These are phyloP conservation scores for Pelosia muscerda DNA, from an alignment of 2,888 invertebrate genomes.

Conservation along the genomic window DNA sequence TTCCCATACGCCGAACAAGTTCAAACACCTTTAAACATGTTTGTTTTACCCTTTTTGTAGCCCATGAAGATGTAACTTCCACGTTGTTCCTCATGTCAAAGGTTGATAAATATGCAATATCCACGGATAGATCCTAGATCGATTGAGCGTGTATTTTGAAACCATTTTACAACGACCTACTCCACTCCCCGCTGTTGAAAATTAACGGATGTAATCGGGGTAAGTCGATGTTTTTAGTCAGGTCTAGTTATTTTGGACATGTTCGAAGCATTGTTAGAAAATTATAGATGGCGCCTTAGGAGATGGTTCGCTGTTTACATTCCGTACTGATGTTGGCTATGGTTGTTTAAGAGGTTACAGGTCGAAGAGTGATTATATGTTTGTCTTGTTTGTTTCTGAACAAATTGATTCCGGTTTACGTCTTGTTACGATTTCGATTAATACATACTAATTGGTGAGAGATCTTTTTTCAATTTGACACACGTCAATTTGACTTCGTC, in stretches of 20 bases:
- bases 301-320: slow-evolving; percentile 85
- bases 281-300: slow-evolving; percentile 86
- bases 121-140: slow-evolving; percentile 79
- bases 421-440: slow-evolving; percentile 33
- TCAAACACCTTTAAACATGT: slow-evolving; percentile 73
- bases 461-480: too few relatives aligned
- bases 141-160: slow-evolving; percentile 77
- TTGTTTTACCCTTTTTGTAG: slow-evolving; percentile 74
- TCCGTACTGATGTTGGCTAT: slow-evolving; percentile 76
- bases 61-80: slow-evolving; percentile 84
- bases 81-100: slow-evolving; percentile 85
- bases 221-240: slow-evolving; percentile 22
- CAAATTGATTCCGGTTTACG: slow-evolving; percentile 71
- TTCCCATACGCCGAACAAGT: slow-evolving; percentile 56
- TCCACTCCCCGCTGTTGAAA: slow-evolving; percentile 28
- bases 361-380: slow-evolving; percentile 80
- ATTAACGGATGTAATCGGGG: slow-evolving; percentile 24
- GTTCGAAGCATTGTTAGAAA: slow-evolving; percentile 81
- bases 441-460: slow-evolving; percentile 5
- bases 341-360: slow-evolving; percentile 81
- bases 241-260: slow-evolving; percentile 67
- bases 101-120: slow-evolving; percentile 87
- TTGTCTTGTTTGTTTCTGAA: slow-evolving; percentile 75
- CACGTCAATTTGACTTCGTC: too few relatives aligned
- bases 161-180: slow-evolving; percentile 59